Evolutionary conservation across 1,140 invertebrate genomes (phyloP).

Genomic region (Apis florea): DNA sequence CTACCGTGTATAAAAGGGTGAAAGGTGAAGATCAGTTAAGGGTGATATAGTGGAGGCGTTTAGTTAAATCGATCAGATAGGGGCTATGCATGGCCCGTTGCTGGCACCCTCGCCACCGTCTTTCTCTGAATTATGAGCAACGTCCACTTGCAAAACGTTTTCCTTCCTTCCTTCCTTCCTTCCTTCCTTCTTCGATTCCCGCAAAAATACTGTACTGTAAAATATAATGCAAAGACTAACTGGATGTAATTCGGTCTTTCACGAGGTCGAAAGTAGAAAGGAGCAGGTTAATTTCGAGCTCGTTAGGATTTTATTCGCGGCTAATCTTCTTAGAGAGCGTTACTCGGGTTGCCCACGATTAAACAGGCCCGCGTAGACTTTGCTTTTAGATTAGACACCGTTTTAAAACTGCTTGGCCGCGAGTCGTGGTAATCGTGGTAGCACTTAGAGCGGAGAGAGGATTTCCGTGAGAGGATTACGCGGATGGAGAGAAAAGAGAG

Average conservation of each 20-base stretch:
- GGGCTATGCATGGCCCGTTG: slow-evolving; percentile 56
- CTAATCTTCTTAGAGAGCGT: not conserved
- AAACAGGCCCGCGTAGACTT: not conserved
- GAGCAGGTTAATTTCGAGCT: not conserved
- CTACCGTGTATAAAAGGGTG: slow-evolving; percentile 56
- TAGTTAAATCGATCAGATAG: slow-evolving; percentile 74
- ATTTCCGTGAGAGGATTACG: not conserved
- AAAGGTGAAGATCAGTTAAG: slow-evolving; percentile 74
- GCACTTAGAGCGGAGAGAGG: slow-evolving; percentile 33
- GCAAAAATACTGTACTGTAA: not conserved
- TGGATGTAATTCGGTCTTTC: not conserved
- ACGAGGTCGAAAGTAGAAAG: not conserved
- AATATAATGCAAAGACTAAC: too few species aligned
- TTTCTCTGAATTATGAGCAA: slow-evolving; percentile 65
- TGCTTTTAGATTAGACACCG: slow-evolving; percentile 31
- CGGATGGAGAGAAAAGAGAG: not conserved
- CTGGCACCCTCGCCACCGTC: slow-evolving; percentile 56
- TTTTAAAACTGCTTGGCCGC: not conserved
- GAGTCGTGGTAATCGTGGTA: slow-evolving; percentile 18
- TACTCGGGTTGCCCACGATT: not conserved
- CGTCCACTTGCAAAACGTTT: slow-evolving; percentile 40
- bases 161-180: too few species aligned
- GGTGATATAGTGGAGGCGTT: slow-evolving; percentile 71
- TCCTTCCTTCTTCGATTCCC: slow-evolving; percentile 20
- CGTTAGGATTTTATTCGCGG: slow-evolving; percentile 1